phyloP scores from a whole-genome alignment of 2,797 vertebrate genomes.

The Labroides dimidiatus region DNA sequence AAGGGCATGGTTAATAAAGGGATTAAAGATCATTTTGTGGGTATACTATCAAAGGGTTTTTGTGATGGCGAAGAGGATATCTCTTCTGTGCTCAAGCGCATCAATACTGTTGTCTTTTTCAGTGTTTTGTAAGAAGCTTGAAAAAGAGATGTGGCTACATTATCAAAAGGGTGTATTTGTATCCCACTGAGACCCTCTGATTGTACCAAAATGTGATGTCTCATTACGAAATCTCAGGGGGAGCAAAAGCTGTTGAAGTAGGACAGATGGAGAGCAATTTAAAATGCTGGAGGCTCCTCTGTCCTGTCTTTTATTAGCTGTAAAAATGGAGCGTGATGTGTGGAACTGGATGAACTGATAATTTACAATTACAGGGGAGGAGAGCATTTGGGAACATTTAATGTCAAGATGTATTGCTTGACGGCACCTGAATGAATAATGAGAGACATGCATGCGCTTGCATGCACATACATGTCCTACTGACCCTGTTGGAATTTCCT shows the following conservation, averaged over 20 bases:
- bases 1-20: constrained; percentile 23
- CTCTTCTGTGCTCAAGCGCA: no score
- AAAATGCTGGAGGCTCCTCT: constrained; percentile 40
- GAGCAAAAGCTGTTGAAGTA: constrained; percentile 57
- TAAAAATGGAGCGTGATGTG: constrained; percentile 51
- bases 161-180: constrained; percentile 19
- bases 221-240: constrained; percentile 61
- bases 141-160: background rate
- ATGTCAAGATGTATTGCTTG: constrained; percentile 26
- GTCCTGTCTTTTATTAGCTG: constrained; percentile 58
- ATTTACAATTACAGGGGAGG: constrained; percentile 35
- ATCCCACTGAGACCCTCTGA: constrained; percentile 22
- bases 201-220: constrained; percentile 48
- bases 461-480: constrained; percentile 5
- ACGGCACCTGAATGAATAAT: constrained; percentile 38
- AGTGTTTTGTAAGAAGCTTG: constrained; percentile 8
- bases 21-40: constrained; percentile 35
- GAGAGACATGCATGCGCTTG: constrained; percentile 15
- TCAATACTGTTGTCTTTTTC: constrained; percentile 5
- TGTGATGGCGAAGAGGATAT: constrained; percentile 1
- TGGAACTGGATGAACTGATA: constrained; percentile 35
- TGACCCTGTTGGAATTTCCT: constrained; percentile 56
- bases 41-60: constrained; percentile 46
- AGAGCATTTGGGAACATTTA: constrained; percentile 46
- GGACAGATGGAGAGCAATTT: constrained; percentile 69